phyloP scores from a whole-genome alignment of 2,113 vertebrate species.

The Rhinogobius similis region DNA sequence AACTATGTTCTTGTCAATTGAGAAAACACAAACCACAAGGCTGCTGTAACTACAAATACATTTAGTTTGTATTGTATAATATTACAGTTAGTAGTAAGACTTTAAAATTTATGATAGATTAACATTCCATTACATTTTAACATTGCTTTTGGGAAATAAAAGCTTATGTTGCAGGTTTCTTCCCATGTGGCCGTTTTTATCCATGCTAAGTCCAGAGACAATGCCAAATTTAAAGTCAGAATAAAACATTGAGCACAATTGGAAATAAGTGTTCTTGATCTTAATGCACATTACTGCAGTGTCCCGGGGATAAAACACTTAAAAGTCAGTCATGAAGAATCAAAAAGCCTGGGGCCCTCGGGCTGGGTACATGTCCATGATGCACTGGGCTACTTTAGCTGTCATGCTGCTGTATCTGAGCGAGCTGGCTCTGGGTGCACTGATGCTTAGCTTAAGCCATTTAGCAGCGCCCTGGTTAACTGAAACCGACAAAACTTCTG shows the following conservation, averaged over 20 bases:
- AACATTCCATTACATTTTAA: not conserved
- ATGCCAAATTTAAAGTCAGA: constrained; percentile 62
- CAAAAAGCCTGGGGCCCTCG: constrained; percentile 73
- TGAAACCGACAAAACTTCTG: constrained; percentile 77
- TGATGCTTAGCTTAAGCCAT: constrained; percentile 67
- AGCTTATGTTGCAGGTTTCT: constrained; percentile 11
- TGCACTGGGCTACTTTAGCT: constrained; percentile 79
- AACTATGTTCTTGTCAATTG: too few relatives aligned
- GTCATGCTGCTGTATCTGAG: constrained; percentile 71
- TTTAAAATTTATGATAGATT: not conserved
- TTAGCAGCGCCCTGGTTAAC: constrained; percentile 70
- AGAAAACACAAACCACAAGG: too few relatives aligned
- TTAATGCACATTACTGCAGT: constrained; percentile 84
- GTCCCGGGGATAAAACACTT: constrained; percentile 86
- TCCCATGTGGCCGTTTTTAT: constrained; percentile 48
- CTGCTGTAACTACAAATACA: too few relatives aligned
- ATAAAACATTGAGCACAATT: constrained; percentile 86
- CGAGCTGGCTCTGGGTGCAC: constrained; percentile 63
- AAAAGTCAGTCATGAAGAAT: constrained; percentile 83
- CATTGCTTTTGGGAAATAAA: not conserved
- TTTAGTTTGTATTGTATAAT: too few relatives aligned
- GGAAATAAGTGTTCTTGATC: constrained; percentile 84
- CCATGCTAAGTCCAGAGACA: constrained; percentile 65
- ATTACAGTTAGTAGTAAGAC: too few relatives aligned
- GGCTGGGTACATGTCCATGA: constrained; percentile 76